phyloP scores from a whole-genome alignment of 2,888 invertebrate species.

The Exephanes ischioxanthus region DNA sequence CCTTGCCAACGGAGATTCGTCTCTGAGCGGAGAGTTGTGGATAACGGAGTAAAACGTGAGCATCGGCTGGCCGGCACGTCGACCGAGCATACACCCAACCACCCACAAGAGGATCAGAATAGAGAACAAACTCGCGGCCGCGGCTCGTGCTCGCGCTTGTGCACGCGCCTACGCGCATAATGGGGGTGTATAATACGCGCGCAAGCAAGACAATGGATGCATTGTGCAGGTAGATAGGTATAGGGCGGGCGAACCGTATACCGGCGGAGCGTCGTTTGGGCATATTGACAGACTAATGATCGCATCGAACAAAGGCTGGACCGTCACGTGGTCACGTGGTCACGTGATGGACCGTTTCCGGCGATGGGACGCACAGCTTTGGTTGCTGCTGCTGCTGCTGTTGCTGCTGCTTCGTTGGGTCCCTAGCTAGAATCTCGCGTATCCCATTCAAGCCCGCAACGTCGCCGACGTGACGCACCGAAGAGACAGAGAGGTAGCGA shows the following conservation, averaged over 20 bases:
- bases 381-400: constrained; percentile 28
- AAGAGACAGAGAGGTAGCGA: constrained; percentile 33
- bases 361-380: constrained; percentile 77
- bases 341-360: constrained; percentile 84
- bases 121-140: constrained; percentile 63
- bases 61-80: constrained; percentile 54
- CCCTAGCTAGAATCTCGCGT: constrained; percentile 47
- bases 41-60: constrained; percentile 48
- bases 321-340: constrained; percentile 84
- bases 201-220: constrained; percentile 83
- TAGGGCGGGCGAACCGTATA: constrained; percentile 72
- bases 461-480: constrained; percentile 58
- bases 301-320: constrained; percentile 83
- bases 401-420: constrained; percentile 29
- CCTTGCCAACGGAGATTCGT: constrained; percentile 33
- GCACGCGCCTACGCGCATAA: constrained; percentile 83
- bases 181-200: constrained; percentile 83
- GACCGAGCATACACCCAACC: constrained; percentile 57
- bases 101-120: constrained; percentile 54
- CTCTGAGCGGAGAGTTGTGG: neutral
- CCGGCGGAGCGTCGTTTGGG: constrained; percentile 82
- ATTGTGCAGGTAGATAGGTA: constrained; percentile 83
- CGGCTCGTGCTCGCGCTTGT: constrained; percentile 73
- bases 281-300: constrained; percentile 85
- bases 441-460: constrained; percentile 71